phyloP scores from a whole-genome alignment of 2,113 vertebrate genomes.

The Regulus satrapa region DNA sequence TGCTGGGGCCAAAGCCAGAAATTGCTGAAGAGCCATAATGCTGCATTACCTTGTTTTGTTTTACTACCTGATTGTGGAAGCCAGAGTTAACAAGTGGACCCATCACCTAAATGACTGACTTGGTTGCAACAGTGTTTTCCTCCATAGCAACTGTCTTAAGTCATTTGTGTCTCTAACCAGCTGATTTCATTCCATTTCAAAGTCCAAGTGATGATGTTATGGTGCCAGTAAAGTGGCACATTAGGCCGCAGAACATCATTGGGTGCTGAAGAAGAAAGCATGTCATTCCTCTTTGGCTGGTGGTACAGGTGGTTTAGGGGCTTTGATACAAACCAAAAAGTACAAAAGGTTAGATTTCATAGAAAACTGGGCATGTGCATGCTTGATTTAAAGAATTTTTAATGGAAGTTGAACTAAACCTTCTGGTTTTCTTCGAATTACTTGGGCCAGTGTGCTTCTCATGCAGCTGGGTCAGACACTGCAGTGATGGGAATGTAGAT shows the following conservation, averaged over 20 bases:
- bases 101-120: not conserved
- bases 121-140: not conserved
- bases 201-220: not conserved
- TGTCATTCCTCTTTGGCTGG: not conserved
- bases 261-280: not conserved
- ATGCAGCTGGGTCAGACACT: not conserved
- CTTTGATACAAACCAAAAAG: not conserved
- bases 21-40: not conserved
- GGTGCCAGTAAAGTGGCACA: not conserved
- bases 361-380: not conserved
- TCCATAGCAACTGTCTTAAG: not conserved
- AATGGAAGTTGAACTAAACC: not conserved
- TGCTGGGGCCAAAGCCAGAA: not conserved
- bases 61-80: not conserved
- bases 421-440: not conserved
- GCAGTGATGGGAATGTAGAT: not conserved
- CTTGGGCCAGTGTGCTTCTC: not conserved
- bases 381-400: not conserved
- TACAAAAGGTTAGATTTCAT: not conserved
- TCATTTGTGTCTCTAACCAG: not conserved
- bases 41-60: not conserved
- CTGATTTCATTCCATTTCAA: not conserved
- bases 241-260: not conserved
- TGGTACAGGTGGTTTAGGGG: not conserved
- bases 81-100: not conserved